Base-by-base conservation (phyloP, 2,888 invertebrate species). In the Acleris cristana region DNA sequence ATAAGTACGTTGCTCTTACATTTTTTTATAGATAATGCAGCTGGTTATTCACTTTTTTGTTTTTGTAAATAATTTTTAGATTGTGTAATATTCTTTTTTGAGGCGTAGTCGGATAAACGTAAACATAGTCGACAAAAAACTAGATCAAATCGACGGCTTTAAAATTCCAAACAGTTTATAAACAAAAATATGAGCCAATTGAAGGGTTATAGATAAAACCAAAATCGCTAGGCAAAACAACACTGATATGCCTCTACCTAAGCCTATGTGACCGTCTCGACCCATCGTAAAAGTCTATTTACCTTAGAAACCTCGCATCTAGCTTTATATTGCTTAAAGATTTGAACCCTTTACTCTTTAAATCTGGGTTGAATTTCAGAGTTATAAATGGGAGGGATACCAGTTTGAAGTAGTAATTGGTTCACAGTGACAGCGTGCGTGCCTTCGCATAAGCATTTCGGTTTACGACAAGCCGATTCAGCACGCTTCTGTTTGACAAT, bases 401-500 rank as follows among this genome's bases (percentile, higher is more conserved):
- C 16, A 58, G 26, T 23, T 23, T 58, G n/a, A 44, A 21, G 18
- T 10, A 14, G 16, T 40, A 16, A 56, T 51, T 16, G 45, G 16
- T 23, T 16, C 7, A 14, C 58, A 26, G n/a, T 23, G 58, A 48
- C 58, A n/a, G 34, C 51, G 19, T 40, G 63, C 67, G 67, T 67
- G 67, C 54, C 30, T 34, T 19, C 19, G 67, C 67, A 67, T 67
- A 67, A 67, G 62, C 54, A 67, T 30, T 53, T 19, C 49, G 49
- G 23, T 67, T 67, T 67, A 63, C 53, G 59, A 59, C 18, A 14
- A 21, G 53, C 53, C 34, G 62, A 63, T 48, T 67, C 67, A 67
- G 67, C 67, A 34, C 10, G 12, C 18, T 23, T 63, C 67, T 63
- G 62, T 67, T 58, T 67, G 67, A 67, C 58, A 63, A 67, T 63